These are phyloP conservation scores for Herpetotheres cachinnans DNA, from an alignment of 2,113 vertebrate genomes.

Conservation along the genomic window DNA sequence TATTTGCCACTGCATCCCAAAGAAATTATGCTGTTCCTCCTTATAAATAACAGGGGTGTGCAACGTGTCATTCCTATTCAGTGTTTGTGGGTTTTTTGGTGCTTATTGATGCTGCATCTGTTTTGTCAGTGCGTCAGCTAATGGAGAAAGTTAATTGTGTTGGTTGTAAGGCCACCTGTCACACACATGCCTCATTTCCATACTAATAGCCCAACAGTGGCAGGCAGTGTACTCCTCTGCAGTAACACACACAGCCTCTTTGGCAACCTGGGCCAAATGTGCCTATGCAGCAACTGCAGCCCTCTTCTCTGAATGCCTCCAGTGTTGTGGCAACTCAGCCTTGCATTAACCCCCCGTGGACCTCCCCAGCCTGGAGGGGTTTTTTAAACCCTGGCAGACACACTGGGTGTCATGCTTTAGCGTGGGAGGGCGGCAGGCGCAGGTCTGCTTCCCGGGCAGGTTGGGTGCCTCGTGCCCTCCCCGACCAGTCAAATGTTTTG, in stretches of 20 bases:
- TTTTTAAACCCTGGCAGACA: background rate
- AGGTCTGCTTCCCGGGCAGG: background rate
- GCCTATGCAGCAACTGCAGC: conserved; percentile 72
- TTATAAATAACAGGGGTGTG: conserved; percentile 81
- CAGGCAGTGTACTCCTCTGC: conserved; percentile 81
- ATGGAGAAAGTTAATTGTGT: conserved; percentile 95
- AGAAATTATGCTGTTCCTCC: conserved; percentile 74
- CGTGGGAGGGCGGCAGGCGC: accelerated
- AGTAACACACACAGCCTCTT: conserved; percentile 77
- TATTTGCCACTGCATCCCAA: background rate
- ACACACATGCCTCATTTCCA: conserved; percentile 93
- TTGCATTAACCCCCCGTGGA: conserved; percentile 48
- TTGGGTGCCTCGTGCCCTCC: accelerated
- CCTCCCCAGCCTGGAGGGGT: background rate
- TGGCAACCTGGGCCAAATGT: conserved; percentile 77
- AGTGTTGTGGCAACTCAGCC: conserved; percentile 56
- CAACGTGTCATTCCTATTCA: conserved; percentile 77
- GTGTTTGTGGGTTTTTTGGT: conserved; percentile 71
- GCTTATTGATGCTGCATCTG: conserved; percentile 86
- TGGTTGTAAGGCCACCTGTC: conserved; percentile 95
- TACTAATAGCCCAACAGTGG: conserved; percentile 89
- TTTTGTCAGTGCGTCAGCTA: conserved; percentile 87
- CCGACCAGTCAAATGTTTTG: accelerated
- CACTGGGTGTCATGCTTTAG: background rate
- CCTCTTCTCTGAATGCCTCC: conserved; percentile 62